A percentile compares a stretch with the other conserved stretches of the same genome.
Conservation (phyloP, 2,113 vertebrate species). For the Myotis lucifugus region DNA sequence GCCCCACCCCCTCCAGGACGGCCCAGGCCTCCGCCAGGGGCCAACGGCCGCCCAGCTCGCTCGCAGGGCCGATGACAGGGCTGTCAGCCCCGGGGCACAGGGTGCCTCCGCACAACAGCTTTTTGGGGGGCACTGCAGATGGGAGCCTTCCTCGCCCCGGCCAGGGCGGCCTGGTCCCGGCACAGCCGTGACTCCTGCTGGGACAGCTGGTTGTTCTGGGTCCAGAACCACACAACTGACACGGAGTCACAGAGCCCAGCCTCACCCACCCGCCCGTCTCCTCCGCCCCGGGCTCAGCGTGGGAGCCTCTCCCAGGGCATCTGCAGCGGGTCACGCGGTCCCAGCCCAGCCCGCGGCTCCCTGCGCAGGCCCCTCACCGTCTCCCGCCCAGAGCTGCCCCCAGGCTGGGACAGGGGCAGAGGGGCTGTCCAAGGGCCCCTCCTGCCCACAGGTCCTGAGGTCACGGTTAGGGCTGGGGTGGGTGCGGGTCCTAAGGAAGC, state of each 20-base stretch:
- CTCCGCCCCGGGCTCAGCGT: no score
- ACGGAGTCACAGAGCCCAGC: background rate
- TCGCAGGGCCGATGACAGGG: background rate
- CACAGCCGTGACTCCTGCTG: background rate
- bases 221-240: background rate
- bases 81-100: background rate
- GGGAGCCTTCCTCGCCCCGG: background rate
- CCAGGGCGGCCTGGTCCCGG: background rate
- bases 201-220: background rate
- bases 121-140: background rate
- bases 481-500: background rate
- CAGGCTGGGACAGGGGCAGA: background rate
- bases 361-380: background rate
- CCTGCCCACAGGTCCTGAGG: no score
- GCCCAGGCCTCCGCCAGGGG: background rate
- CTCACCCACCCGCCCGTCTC: background rate
- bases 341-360: background rate
- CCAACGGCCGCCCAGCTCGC: background rate
- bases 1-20: slow-evolving; percentile 22
- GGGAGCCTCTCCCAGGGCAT: background rate
- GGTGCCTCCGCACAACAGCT: no score
- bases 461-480: no score
- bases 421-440: no score
- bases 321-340: background rate
- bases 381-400: no score